Evolutionary conservation across 2,113 vertebrate species (phyloP), one percentile per base, ranked within the genome.

Genomic region (Globicephala melas): DNA sequence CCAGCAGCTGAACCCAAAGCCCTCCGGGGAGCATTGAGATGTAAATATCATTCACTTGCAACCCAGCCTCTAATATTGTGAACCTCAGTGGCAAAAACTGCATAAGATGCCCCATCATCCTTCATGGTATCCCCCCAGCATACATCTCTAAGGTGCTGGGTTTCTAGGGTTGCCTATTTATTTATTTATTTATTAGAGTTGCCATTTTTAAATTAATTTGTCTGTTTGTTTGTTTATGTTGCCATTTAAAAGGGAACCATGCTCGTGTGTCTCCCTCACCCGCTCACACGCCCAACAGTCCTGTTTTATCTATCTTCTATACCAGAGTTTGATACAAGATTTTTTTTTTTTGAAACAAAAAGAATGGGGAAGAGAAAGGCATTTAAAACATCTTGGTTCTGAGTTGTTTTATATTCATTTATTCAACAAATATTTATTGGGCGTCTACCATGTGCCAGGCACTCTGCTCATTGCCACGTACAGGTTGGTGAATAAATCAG

Each of bases 351-450:
- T 12, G 85, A 80, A 95, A 79, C 31, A 65, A 20, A 95, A 79
- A 87, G 58, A 87, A 60, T 70, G 12, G 44, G 18, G 55, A 86
- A 65, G 31, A 82, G 77, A 83, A 60, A 60, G 44, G 60, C n/a
- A 73, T 81, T 79, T 91, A 86, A 25, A 74, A 85, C 91, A 26
- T 60, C 44, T 53, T 60, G n/a, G 89, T 60, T 77, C 70, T 76
- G 41, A n/a, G 6, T 76, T 85, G 31, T 92, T 94, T 93, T 80
- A 25, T 92, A 79, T 93, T 96, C 41, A 80, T 89, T 63, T 96
- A 53, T 86, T 95, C 73, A 20, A 58, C 67, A 96, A 87, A 82
- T 97, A 93, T 53, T 97, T 96, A 68, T 60, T 76, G 89, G 95
- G 73, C 4, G 5, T 70, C 77, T 74, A 60, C 95, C 62, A 33